Conservation (phyloP, 35 echinoderm and acorn worm genomes). For the Lytechinus variegatus region DNA sequence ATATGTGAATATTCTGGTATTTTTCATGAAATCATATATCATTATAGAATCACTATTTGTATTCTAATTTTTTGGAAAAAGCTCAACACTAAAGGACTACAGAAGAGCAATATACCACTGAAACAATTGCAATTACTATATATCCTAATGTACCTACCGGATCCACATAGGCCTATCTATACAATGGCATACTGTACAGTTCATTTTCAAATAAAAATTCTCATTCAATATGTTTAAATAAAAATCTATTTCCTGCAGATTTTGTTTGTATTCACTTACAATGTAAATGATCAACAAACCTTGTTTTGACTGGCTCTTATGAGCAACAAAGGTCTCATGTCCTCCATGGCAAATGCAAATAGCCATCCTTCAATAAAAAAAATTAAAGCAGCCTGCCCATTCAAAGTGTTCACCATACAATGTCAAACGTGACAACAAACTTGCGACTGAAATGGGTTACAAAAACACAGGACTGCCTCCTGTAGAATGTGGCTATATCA, state of each 20-base stretch:
- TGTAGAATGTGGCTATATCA: background rate
- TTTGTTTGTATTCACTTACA: background rate
- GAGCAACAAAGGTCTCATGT: background rate
- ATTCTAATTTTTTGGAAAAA: too few species aligned
- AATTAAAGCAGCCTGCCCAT: background rate
- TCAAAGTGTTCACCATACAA: background rate
- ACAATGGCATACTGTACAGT: background rate
- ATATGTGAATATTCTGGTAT: too few species aligned
- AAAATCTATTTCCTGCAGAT: background rate
- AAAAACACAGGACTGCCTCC: background rate
- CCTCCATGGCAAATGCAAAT: background rate
- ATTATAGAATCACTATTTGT: too few species aligned
- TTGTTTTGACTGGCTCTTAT: background rate
- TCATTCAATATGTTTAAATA: background rate
- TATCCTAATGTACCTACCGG: too few species aligned
- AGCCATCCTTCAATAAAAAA: background rate
- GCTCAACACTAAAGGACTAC: too few species aligned
- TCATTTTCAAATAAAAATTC: background rate
- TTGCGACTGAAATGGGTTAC: background rate
- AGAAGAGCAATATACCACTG: too few species aligned
- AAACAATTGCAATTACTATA: too few species aligned
- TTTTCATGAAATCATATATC: too few species aligned
- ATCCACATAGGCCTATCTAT: background rate
- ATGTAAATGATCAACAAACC: slow-evolving; percentile 1
- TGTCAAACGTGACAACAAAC: background rate